These are phyloP conservation scores for Colostygia pectinataria DNA, from an alignment of 2,888 invertebrate species.

Conservation along the genomic window DNA sequence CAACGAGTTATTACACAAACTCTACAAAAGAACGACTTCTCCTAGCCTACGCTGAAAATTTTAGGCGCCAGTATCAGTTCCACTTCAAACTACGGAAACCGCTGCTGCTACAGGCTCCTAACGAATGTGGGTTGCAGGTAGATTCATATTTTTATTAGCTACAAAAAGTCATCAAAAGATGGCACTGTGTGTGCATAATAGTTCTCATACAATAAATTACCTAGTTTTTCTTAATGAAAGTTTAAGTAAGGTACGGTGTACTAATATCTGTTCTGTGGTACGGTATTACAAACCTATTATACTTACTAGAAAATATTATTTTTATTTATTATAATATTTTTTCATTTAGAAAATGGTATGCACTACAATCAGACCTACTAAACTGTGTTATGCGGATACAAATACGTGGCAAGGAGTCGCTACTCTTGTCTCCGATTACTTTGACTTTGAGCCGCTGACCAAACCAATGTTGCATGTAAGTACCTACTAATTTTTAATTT, in stretches of 20 bases:
- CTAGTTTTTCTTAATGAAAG: no score
- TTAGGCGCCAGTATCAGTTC: constrained; percentile 86
- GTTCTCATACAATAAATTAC: no score
- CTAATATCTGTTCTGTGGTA: no score
- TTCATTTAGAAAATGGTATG: constrained; percentile 92
- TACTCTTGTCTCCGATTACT: constrained; percentile 89
- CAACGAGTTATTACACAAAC: constrained; percentile 85
- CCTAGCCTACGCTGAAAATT: constrained; percentile 90
- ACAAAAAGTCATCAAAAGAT: constrained; percentile 28
- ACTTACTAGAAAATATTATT: not conserved
- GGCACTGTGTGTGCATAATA: constrained; percentile 33
- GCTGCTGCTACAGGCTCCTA: constrained; percentile 86
- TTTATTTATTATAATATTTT: not conserved
- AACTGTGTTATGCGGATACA: constrained; percentile 87
- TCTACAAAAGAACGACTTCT: constrained; percentile 87
- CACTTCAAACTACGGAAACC: constrained; percentile 84
- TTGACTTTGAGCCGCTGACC: constrained; percentile 88
- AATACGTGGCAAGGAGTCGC: constrained; percentile 88
- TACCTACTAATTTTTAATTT: constrained; percentile 39
- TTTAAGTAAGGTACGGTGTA: no score
- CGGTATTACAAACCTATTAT: no score
- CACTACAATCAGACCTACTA: constrained; percentile 90
- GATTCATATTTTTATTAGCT: not conserved
- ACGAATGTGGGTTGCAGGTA: constrained; percentile 91
- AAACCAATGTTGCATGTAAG: constrained; percentile 87